Percentiles rank a stretch among this genome's conserved stretches.
These are phyloP conservation scores for Solenopsis invicta DNA, from an alignment of 1,140 invertebrate genomes.

Conservation along the genomic window DNA sequence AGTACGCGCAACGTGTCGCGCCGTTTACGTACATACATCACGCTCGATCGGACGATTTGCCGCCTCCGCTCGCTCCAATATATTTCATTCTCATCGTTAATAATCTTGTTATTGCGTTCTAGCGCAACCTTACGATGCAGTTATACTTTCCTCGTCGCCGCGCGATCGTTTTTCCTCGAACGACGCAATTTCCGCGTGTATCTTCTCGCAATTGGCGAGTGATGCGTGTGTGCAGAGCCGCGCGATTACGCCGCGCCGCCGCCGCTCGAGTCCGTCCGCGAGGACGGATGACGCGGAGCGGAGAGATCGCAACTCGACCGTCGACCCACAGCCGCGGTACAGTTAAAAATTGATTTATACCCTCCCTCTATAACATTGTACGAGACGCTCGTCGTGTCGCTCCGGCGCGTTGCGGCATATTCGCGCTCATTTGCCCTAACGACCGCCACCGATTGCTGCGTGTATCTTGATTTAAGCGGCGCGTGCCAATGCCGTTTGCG, in stretches of 20 bases:
- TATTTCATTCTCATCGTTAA: not conserved
- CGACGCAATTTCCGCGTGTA: not conserved
- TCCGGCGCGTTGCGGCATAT: constrained; percentile 40
- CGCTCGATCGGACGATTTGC: too few species aligned
- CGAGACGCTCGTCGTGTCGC: not conserved
- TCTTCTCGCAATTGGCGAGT: not conserved
- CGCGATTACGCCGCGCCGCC: too few species aligned
- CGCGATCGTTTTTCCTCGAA: not conserved
- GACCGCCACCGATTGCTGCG: constrained; percentile 46
- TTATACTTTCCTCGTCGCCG: not conserved
- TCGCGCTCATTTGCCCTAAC: constrained; percentile 47
- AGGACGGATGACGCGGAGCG: not conserved
- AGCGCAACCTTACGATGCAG: too few species aligned
- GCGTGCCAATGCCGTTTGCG: constrained; percentile 43
- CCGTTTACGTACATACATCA: too few species aligned
- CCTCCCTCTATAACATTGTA: constrained; percentile 4
- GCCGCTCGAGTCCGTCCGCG: not conserved
- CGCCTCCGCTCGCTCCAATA: not conserved
- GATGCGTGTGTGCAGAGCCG: too few species aligned
- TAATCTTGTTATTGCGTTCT: not conserved
- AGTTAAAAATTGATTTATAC: constrained; percentile 57
- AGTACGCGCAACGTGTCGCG: not conserved
- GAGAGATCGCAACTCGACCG: constrained; percentile 27
- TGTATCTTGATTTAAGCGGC: constrained; percentile 51
- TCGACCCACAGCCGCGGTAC: constrained; percentile 44